Evolutionary conservation across 2,797 vertebrate species (phyloP), one percentile per base, ranked within the genome.

Genomic region (Nothura maculosa): DNA sequence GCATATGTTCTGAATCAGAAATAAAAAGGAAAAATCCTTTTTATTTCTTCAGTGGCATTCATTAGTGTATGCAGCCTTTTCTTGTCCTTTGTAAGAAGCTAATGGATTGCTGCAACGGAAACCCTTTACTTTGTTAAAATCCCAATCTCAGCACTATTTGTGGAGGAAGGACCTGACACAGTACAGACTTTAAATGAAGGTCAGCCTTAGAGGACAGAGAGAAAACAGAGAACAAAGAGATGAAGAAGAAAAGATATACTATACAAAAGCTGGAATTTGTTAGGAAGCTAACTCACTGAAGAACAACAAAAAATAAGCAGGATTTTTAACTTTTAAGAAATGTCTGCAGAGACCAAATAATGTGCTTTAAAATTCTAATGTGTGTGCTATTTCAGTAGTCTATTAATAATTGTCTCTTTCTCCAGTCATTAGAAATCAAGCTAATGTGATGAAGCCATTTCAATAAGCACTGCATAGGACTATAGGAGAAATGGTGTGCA

Each of bases 81-180:
- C 5, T 3, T 80, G 40, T 92, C 52, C 75, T 95, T 87, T 89
- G 68, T 91, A 61, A 82, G 64, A 91, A 90, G 42, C 85, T 90
- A 92, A 94, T 82, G 73, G 57, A 77, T 61, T 89, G 22, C 54
- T 93, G 40, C 16, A 75, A 80, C 85, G 40, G 36, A 93, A 87
- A 82, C 77, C 60, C 27, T 87, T 86, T 80, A 80, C 68, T 82
- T 87, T 38, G 32, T 87, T 85, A 74, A 87, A 95, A 90, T 90
- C 54, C 10, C 70, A 40, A 82, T 89, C 68, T 94, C 89, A 88
- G 75, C 84, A 81, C 42, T 90, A 79, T 89, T 82, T 82, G n/a
- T 68, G 40, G 90, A 13, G 21, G 36, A 79, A 93, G 67, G 81
- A 81, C 63, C 3, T 43, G 92, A 32, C 32, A 40, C 12, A 74